A percentile compares a stretch with the other conserved stretches of the same genome.
These are phyloP conservation scores for Brachypodius melanocephalos DNA, from an alignment of 2,113 vertebrate genomes.

Conservation along the genomic window DNA sequence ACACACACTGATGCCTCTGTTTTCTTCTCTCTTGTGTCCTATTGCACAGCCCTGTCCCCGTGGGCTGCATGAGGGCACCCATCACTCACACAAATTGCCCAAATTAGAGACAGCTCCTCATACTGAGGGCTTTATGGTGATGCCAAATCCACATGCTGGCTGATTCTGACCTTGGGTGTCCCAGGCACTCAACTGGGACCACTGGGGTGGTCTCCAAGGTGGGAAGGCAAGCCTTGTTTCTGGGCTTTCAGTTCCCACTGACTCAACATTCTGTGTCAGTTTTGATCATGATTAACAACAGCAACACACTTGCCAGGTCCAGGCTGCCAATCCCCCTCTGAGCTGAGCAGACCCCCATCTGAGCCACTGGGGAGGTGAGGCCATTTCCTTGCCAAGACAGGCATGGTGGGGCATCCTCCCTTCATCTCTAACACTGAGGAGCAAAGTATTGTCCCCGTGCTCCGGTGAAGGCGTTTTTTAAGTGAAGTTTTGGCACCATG, in stretches of 20 bases:
- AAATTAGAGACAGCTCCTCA: background rate
- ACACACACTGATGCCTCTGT: background rate
- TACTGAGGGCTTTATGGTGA: background rate
- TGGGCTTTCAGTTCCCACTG: background rate
- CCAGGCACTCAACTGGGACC: background rate
- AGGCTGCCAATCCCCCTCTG: background rate
- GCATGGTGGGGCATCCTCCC: background rate
- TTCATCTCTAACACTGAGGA: background rate
- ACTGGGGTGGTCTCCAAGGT: background rate
- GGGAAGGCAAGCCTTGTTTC: background rate
- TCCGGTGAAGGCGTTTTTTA: background rate
- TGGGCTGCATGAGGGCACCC: background rate
- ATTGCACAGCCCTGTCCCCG: background rate
- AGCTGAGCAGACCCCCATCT: background rate
- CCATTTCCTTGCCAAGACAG: background rate
- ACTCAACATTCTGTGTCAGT: rapidly evolving
- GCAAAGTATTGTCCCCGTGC: background rate
- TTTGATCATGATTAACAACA: background rate
- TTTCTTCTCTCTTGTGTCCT: background rate
- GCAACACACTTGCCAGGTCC: background rate
- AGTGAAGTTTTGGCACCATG: background rate
- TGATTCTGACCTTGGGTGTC: rapidly evolving
- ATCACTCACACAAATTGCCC: background rate
- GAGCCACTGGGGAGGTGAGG: rapidly evolving
- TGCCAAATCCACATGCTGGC: background rate